Evolutionary conservation across 2,888 invertebrate species (phyloP).

Genomic region (Gymnocheta viridis): DNA sequence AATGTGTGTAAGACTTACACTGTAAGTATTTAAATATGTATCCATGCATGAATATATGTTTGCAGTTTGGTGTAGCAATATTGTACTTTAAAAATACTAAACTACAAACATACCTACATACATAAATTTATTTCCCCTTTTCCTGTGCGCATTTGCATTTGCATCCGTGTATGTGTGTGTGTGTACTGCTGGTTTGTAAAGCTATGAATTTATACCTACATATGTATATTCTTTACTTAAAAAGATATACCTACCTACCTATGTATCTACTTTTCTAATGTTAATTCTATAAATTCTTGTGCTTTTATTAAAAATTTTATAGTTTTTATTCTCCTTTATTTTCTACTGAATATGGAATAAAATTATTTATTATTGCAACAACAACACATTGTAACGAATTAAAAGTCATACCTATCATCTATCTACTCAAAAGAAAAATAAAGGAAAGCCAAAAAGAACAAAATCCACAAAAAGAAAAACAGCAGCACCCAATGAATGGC

Average conservation of each 20-base stretch:
- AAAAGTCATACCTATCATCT: conserved; percentile 38
- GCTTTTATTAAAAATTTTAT: conserved; percentile 9
- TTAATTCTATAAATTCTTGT: conserved; percentile 8
- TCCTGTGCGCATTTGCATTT: background rate
- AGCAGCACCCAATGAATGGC: conserved; percentile 44
- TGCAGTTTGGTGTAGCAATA: conserved; percentile 57
- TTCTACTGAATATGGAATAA: background rate
- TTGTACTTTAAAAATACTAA: conserved; percentile 51
- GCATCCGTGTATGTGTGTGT: no score
- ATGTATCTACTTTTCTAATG: conserved; percentile 39
- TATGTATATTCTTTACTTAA: background rate
- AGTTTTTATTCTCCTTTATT: background rate
- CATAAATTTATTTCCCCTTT: conserved; percentile 1
- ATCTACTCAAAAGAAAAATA: conserved; percentile 12
- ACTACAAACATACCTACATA: conserved; percentile 37
- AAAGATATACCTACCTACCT: conserved; percentile 24
- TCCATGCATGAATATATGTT: background rate
- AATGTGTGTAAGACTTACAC: no score
- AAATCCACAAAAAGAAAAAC: conserved; percentile 20
- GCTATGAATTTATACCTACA: background rate
- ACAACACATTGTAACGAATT: conserved; percentile 57
- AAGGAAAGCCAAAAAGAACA: conserved; percentile 17
- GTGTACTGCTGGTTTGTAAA: background rate
- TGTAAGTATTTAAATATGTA: background rate
- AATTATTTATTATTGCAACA: conserved; percentile 51